These are phyloP conservation scores for Heliconius erato DNA, from an alignment of 2,888 invertebrate genomes.

Conservation along the genomic window DNA sequence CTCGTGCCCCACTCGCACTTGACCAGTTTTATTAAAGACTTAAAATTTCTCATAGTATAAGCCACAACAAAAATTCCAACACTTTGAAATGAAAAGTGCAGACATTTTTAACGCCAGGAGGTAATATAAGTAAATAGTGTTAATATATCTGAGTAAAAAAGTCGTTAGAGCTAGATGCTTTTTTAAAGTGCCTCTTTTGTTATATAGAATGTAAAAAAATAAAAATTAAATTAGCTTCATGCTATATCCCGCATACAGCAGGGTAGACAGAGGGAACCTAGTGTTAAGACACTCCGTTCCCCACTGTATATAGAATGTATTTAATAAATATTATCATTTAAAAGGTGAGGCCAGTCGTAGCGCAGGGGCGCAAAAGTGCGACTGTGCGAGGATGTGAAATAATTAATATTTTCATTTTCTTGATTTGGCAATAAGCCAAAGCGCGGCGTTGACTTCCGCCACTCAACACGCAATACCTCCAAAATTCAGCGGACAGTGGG, in stretches of 20 bases:
- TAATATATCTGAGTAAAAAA: not conserved
- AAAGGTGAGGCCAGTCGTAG: too few species aligned
- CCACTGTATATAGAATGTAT: not conserved
- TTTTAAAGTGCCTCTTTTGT: not conserved
- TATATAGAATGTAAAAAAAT: not conserved
- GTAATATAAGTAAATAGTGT: constrained; percentile 4
- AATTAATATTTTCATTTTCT: not conserved
- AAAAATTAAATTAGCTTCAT: too few species aligned
- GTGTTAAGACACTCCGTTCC: too few species aligned
- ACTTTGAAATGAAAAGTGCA: not conserved
- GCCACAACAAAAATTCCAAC: not conserved
- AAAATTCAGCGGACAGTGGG: too few species aligned
- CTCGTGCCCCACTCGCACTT: too few species aligned
- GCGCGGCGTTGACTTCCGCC: not conserved
- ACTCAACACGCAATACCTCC: not conserved
- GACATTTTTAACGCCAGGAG: not conserved
- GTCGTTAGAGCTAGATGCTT: not conserved
- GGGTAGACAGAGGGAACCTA: too few species aligned
- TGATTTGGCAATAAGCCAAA: not conserved
- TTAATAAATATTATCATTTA: too few species aligned
- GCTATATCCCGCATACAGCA: too few species aligned
- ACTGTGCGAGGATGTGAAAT: too few species aligned
- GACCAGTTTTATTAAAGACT: not conserved
- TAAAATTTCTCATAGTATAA: not conserved
- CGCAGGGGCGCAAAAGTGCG: too few species aligned